Evolutionary conservation across 2,888 invertebrate genomes (phyloP).

Genomic region (Melieria picta): DNA sequence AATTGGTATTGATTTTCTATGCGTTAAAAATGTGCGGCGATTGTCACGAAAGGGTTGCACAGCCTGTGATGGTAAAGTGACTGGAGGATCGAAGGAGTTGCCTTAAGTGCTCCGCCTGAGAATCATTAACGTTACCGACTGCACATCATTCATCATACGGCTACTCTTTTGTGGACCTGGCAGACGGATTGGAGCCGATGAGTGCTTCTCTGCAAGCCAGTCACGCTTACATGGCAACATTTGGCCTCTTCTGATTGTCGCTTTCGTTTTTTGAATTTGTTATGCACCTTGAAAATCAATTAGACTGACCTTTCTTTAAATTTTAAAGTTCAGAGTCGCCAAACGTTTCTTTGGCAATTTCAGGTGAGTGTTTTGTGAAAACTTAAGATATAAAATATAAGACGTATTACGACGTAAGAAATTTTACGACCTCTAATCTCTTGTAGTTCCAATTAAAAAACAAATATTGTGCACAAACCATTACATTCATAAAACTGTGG

Average conservation of each 20-base stretch:
- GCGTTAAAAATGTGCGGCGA: slow-evolving; percentile 43
- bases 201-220: slow-evolving; percentile 24
- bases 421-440: no score
- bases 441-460: no score
- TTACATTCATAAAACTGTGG: no score
- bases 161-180: slow-evolving; percentile 41
- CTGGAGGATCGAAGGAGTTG: background rate
- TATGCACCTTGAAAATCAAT: no score
- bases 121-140: slow-evolving; percentile 8
- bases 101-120: slow-evolving; percentile 16
- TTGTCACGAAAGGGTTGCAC: slow-evolving; percentile 43
- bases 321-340: no score
- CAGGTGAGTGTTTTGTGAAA: no score
- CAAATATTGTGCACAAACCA: no score
- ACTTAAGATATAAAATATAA: no score
- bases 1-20: slow-evolving; percentile 47
- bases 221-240: slow-evolving; percentile 30
- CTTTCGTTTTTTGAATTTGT: no score
- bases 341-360: no score
- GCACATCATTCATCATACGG: slow-evolving; percentile 32
- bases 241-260: background rate
- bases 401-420: no score
- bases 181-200: slow-evolving; percentile 43
- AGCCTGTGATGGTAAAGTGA: slow-evolving; percentile 4
- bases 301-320: no score